Conservation (phyloP, 2,113 vertebrate species). For the Brachyhypopomus occidentalis region DNA sequence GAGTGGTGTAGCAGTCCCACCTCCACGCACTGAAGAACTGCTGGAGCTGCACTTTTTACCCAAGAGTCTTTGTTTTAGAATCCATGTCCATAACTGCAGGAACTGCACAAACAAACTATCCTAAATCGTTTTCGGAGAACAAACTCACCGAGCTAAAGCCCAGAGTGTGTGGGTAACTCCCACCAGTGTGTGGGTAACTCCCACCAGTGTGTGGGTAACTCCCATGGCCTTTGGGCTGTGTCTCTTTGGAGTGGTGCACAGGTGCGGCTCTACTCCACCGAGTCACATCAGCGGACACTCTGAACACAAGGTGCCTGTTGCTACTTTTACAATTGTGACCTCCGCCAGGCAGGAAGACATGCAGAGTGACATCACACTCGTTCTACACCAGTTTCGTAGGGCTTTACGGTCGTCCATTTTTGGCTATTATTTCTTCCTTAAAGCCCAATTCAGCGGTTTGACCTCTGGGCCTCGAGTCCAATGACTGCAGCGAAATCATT, state of each 20-base stretch:
- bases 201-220: too few relatives aligned
- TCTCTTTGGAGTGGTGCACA: constrained; percentile 36
- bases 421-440: constrained; percentile 14
- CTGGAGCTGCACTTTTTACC: constrained; percentile 40
- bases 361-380: constrained; percentile 21
- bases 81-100: background rate
- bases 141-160: background rate
- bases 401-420: constrained; percentile 10
- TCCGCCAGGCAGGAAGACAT: background rate
- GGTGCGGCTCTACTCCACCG: background rate
- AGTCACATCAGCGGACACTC: background rate
- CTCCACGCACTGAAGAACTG: background rate
- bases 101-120: background rate
- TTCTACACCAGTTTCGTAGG: background rate
- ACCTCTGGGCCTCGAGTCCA: constrained; percentile 20
- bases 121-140: constrained; percentile 28
- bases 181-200: too few relatives aligned
- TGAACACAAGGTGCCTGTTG: constrained; percentile 28
- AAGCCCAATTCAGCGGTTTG: constrained; percentile 1
- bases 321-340: constrained; percentile 18
- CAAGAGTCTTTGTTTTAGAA: background rate
- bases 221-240: background rate
- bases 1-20: background rate
- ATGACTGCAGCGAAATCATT: constrained; percentile 40
- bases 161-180: constrained; percentile 23